Evolutionary conservation across 2,113 vertebrate genomes (phyloP).

Genomic region (Zeus faber): DNA sequence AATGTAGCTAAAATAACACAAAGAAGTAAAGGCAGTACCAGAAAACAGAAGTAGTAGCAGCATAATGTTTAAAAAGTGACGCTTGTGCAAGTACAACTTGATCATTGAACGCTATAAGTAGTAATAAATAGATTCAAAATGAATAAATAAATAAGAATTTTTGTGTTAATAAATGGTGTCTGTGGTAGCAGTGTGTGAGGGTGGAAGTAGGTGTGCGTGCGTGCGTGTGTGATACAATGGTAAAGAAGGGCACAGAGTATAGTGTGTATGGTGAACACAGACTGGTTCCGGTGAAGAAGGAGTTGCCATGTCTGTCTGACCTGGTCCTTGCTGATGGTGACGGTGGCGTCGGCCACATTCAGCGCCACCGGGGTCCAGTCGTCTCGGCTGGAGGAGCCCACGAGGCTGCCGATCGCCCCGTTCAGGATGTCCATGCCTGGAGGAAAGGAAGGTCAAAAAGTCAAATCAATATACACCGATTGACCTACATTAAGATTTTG

Average conservation of each 20-base stretch:
- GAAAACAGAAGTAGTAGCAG: too few relatives aligned
- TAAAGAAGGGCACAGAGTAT: too few relatives aligned
- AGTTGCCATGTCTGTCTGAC: slow-evolving; percentile 73
- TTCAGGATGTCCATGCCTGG: slow-evolving; percentile 96
- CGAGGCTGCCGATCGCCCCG: slow-evolving; percentile 87
- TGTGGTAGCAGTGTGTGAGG: background rate
- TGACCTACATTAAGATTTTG: background rate
- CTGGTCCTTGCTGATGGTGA: slow-evolving; percentile 93
- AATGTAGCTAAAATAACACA: too few relatives aligned
- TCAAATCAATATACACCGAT: slow-evolving; percentile 7
- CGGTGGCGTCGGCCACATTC: slow-evolving; percentile 94
- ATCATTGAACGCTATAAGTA: too few relatives aligned
- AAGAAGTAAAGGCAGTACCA: too few relatives aligned
- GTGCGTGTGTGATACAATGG: background rate
- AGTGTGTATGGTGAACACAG: background rate
- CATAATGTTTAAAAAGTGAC: too few relatives aligned
- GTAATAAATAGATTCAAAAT: too few relatives aligned
- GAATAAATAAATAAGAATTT: too few relatives aligned
- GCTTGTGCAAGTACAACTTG: too few relatives aligned
- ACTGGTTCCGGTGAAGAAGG: too few relatives aligned
- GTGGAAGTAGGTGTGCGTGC: too few relatives aligned
- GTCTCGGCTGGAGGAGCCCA: slow-evolving; percentile 80
- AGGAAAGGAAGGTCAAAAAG: background rate
- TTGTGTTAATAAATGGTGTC: too few relatives aligned
- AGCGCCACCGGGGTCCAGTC: slow-evolving; percentile 91